Percentiles rank a stretch among this genome's conserved stretches.
phyloP scores from a whole-genome alignment of 2,797 vertebrate genomes.

The Cercopithecus neglectus region DNA sequence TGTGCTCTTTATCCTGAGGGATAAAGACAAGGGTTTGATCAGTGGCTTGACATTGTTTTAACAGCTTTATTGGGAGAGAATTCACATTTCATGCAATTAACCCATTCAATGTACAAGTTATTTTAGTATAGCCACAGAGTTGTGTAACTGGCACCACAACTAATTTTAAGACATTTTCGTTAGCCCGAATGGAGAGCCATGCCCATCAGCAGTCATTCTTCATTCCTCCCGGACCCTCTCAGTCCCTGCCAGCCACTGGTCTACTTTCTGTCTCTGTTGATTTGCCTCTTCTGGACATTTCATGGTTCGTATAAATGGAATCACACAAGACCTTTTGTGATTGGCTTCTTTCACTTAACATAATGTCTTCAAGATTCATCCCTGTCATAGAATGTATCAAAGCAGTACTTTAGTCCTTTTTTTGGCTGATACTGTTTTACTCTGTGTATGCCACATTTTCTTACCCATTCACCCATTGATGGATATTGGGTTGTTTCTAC shows the following conservation, averaged over 20 bases:
- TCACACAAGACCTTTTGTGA: rapidly evolving
- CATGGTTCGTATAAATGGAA: rapidly evolving
- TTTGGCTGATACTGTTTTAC: rapidly evolving
- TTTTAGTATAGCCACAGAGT: background rate
- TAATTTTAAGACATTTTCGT: background rate
- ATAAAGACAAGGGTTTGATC: background rate
- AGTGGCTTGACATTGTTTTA: background rate
- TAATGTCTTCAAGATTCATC: background rate
- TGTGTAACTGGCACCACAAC: too few relatives aligned
- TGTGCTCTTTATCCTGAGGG: background rate
- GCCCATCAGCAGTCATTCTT: background rate
- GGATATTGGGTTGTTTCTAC: background rate
- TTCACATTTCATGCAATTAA: rapidly evolving
- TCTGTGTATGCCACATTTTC: background rate
- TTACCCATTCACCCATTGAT: background rate
- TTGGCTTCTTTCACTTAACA: background rate
- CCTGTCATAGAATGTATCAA: rapidly evolving
- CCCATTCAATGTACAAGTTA: too few relatives aligned
- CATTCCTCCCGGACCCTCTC: background rate
- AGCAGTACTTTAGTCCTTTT: background rate
- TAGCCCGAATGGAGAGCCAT: background rate
- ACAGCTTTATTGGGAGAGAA: background rate
- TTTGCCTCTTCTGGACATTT: background rate
- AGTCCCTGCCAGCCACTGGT: background rate
- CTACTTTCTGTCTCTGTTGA: background rate